Percentiles rank a stretch among this genome's conserved stretches.
phyloP scores from a whole-genome alignment of 2,113 vertebrate species.

The Siniperca chuatsi region DNA sequence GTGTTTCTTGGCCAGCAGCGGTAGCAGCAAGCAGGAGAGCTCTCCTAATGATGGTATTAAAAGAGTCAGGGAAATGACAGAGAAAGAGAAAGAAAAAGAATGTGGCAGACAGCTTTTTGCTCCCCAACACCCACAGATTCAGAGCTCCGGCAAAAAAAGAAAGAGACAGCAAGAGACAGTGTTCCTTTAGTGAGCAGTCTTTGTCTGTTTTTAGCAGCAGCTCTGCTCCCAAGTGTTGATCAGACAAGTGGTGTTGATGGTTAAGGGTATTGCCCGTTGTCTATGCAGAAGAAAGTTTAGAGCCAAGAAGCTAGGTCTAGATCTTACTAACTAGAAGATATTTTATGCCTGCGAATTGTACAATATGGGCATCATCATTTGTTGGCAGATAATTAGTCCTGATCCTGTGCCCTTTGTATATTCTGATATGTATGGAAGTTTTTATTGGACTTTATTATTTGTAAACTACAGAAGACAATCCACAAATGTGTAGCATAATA shows the following conservation, averaged over 20 bases:
- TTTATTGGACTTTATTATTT: too few species aligned
- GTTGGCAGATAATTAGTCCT: conserved; percentile 34
- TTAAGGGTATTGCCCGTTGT: conserved; percentile 56
- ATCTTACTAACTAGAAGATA: conserved; percentile 3
- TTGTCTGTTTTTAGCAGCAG: conserved; percentile 77
- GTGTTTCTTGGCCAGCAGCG: conserved; percentile 71
- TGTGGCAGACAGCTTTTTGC: conserved; percentile 76
- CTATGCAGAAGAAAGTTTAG: conserved; percentile 23
- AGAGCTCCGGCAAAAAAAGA: conserved; percentile 46
- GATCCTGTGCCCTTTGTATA: conserved; percentile 44
- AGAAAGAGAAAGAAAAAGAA: conserved; percentile 67
- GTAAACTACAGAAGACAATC: too few species aligned
- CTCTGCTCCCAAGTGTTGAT: conserved; percentile 63
- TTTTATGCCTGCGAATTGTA: conserved; percentile 1
- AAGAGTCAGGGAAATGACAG: conserved; percentile 76
- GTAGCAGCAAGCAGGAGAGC: conserved; percentile 66
- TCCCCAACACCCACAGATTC: conserved; percentile 77
- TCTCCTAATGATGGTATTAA: conserved; percentile 80
- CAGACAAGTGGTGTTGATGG: conserved; percentile 63
- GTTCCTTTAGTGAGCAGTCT: conserved; percentile 65
- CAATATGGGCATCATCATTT: neutral
- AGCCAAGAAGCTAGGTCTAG: neutral
- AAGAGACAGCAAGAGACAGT: conserved; percentile 56
- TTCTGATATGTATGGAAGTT: conserved; percentile 10
- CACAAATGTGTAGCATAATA: too few species aligned